Conservation (phyloP, 2,888 invertebrate species). For the Euspilapteryx auroguttella region DNA sequence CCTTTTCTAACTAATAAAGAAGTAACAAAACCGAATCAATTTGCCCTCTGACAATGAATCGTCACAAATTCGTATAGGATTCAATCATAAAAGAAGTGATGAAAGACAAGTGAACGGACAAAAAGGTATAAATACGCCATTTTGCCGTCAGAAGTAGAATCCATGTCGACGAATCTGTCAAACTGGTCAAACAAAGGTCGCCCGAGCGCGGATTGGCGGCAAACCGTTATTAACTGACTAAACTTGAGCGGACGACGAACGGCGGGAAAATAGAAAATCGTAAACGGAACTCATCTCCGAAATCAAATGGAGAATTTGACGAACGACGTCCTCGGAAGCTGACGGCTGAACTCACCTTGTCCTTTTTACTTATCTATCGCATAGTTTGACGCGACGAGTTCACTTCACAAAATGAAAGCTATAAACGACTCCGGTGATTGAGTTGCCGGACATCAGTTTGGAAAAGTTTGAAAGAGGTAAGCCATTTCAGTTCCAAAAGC, state of each 20-base stretch:
- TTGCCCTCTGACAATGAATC: slow-evolving; percentile 35
- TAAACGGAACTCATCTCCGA: slow-evolving; percentile 14
- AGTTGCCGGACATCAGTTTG: slow-evolving; percentile 31
- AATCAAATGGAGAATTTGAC: slow-evolving; percentile 19
- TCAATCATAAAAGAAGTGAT: slow-evolving; percentile 55
- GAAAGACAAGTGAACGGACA: slow-evolving; percentile 49
- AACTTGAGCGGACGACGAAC: slow-evolving; percentile 20
- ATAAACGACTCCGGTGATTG: slow-evolving; percentile 56
- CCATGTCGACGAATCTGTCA: slow-evolving; percentile 56
- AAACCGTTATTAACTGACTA: slow-evolving; percentile 28
- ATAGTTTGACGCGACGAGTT: slow-evolving; percentile 43
- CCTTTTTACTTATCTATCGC: slow-evolving; percentile 43
- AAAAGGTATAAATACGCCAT: slow-evolving; percentile 56
- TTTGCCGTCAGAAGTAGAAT: slow-evolving; percentile 49
- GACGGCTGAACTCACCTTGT: too few species aligned
- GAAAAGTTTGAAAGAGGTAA: slow-evolving; percentile 32
- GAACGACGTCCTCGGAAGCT: too few species aligned
- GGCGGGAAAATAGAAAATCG: background rate
- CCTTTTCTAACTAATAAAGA: slow-evolving; percentile 22
- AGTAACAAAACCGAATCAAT: slow-evolving; percentile 36
- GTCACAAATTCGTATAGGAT: slow-evolving; percentile 28
- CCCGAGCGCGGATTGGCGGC: slow-evolving; percentile 21
- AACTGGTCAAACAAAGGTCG: slow-evolving; percentile 48
- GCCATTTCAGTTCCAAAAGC: too few species aligned
- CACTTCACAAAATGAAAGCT: slow-evolving; percentile 38